Base-by-base conservation (phyloP, 1,140 invertebrate species). In the Cylas formicarius region DNA sequence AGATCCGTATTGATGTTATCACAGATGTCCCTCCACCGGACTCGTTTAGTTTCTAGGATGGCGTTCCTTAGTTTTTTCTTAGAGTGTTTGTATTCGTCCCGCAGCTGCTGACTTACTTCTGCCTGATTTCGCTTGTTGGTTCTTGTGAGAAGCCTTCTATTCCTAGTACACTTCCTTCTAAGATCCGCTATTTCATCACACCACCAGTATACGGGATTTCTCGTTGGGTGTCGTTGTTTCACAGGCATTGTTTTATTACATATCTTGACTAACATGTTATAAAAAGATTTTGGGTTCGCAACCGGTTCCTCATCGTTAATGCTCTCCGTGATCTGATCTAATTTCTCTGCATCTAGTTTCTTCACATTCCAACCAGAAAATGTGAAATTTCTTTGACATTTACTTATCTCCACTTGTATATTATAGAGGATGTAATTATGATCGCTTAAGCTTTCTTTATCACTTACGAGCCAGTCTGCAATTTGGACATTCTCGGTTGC, bases 1-100 rank as follows among this genome's bases (percentile, higher is more conserved):
- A 52, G 48, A 22, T 61, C 55, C 0, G 39, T 13, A 16, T 61
- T 43, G 0, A 61, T 37, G 1, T 50, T 48, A 4, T 50, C 7
- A 6, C 27, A 28, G 0, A 61, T 9, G 2, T 35, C 13, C 9
- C 35, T 51, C 54, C 50, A 56, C 9, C 35, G 28, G 21, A 24
- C 33, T 7, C 13, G 9, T 22, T 61, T 53, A 2, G 29, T 32
- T 1, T 13, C 17, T 2, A 36, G 29, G 1, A 61, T 59, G 4
- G 44, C 41, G 4, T 17, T 19, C 26, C 22, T 46, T 14, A 56
- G 26, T 28, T 0, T 17, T 14, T 44, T 48, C 26, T 37, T 48
- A 8, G 24, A n/a, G 6, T 44, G 28, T 28, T 31, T 43, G 13
- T 16, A 27, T n/a, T 31, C 26, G 10, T 35, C 23, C 41, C 32